Conservation (phyloP, 2,888 invertebrate genomes). For the Scaptomyza tumidula region DNA sequence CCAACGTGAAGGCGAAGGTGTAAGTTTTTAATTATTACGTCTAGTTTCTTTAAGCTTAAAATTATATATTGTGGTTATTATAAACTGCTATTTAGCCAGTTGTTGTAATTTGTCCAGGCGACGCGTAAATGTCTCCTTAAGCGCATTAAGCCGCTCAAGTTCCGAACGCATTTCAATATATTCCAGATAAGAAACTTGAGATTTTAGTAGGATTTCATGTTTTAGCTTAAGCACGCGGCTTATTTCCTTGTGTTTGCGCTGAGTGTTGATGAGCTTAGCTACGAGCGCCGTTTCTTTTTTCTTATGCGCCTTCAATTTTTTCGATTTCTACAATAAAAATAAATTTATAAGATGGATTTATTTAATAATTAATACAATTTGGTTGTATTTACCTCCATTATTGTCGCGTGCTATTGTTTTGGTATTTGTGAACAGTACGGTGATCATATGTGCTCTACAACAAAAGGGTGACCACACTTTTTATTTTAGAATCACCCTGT, state of each 20-base stretch:
- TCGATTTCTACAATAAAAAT: conserved; percentile 44
- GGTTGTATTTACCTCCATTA: conserved; percentile 40
- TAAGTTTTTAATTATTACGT: not conserved
- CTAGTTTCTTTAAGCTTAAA: conserved; percentile 9
- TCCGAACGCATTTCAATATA: conserved; percentile 76
- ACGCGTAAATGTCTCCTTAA: conserved; percentile 64
- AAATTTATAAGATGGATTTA: not conserved
- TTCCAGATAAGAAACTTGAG: conserved; percentile 75
- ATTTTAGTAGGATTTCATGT: conserved; percentile 66
- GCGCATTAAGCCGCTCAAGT: conserved; percentile 64
- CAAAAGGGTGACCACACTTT: conserved; percentile 4
- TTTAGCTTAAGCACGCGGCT: conserved; percentile 72
- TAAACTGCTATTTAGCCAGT: conserved; percentile 56
- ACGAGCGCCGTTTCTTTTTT: conserved; percentile 58
- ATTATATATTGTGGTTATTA: not conserved
- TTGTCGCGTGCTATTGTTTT: conserved; percentile 40
- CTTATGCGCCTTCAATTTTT: conserved; percentile 60
- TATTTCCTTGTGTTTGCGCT: conserved; percentile 73
- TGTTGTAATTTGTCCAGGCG: conserved; percentile 65
- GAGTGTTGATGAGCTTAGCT: conserved; percentile 43
- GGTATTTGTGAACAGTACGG: conserved; percentile 8
- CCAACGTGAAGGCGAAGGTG: not conserved
- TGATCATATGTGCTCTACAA: conserved; percentile 2
- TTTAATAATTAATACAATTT: not conserved
- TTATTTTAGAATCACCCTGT: not conserved